Conservation (phyloP, 2,797 vertebrate species). For the Cuniculus paca region DNA sequence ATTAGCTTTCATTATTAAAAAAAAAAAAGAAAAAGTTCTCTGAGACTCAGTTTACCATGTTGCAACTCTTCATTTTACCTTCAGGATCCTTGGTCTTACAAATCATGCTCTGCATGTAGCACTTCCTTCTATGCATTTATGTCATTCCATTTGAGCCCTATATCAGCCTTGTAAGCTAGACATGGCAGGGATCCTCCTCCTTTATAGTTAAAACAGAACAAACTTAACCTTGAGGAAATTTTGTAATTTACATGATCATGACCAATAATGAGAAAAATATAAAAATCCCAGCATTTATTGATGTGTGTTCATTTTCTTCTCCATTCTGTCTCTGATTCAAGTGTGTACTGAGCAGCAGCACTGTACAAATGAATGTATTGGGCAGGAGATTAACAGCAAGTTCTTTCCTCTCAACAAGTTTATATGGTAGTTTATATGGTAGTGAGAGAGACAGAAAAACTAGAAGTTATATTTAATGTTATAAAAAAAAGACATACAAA, state of each 20-base stretch:
- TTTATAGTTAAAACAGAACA: neutral
- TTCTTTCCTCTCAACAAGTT: neutral
- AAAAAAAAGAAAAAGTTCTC: neutral
- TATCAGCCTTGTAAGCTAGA: neutral
- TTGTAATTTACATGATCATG: neutral
- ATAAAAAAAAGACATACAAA: neutral
- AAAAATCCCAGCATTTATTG: neutral
- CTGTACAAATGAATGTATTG: too few species aligned
- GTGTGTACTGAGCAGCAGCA: neutral
- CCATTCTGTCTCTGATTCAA: neutral
- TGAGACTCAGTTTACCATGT: neutral
- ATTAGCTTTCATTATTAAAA: neutral
- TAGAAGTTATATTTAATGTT: neutral
- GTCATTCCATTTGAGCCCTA: neutral
- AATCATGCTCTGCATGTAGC: neutral
- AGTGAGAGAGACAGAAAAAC: neutral
- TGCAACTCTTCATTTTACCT: neutral
- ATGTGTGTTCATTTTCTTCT: neutral
- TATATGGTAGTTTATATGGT: neutral
- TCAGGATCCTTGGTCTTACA: neutral
- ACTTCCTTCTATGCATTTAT: neutral
- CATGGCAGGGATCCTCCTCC: fast-evolving
- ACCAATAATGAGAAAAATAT: neutral
- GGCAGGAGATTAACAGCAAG: neutral
- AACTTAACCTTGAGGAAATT: neutral